Base-by-base conservation (phyloP, 2,113 vertebrate genomes). In the Lonchura striata region DNA sequence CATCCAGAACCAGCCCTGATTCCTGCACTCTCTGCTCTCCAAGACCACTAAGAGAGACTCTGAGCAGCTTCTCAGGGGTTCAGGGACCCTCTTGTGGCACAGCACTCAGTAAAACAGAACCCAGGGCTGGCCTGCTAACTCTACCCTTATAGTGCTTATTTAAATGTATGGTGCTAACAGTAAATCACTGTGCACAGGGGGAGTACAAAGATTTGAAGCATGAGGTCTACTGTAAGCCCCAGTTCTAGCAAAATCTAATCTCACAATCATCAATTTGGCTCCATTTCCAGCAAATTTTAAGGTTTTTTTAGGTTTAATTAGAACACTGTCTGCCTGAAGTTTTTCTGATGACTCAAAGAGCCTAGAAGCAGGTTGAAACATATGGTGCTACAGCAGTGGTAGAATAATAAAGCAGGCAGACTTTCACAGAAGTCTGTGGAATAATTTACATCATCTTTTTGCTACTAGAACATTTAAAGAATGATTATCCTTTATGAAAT, bases 361-460 rank as follows among this genome's bases (percentile, higher is more conserved):
- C 31, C 76, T 50, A 56, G 71, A 69, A 94, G 46, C 56, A 92
- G 88, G 70, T 74, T 77, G 81, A 92, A 95, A 88, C 72, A 91
- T 78, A 79, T 85, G 80, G 27, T 71, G 28, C 65, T 86, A n/a
- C 56, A 84, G 60, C n/a, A 82, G 12, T 17, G 31, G 6, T 35
- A 35, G 56, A 84, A 82, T 75, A 82, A 85, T 42, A 92, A 93
- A 79, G 78, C 57, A 92, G 22, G 15, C 39, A 82, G 33, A 47
- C 61, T 92, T 87, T 30, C 60, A 75, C 39, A 75, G 61, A 89
- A 78, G 88, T 49, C 33, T 42, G 13, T 54, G 35, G 39, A 70
- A 84, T 31, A 70, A 85, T 53, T 78, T 57, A 77, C 30, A 89
- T 57, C 6, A 82, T 59, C 52, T 53, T 88, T 85, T 66, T 87